Evolutionary conservation across 1,140 invertebrate species (phyloP).

Genomic region (Sitobion miscanthi): DNA sequence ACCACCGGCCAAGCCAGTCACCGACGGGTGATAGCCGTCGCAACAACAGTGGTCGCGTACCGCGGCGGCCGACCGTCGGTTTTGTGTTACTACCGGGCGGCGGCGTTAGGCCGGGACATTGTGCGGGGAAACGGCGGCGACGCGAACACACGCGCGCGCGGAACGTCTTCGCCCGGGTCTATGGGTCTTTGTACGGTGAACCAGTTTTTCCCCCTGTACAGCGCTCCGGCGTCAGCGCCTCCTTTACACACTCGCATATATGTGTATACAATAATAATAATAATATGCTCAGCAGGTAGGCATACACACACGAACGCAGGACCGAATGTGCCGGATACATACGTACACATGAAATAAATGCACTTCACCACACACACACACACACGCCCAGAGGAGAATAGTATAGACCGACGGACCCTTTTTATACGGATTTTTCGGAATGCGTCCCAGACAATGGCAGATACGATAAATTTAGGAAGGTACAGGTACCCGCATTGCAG

Average conservation of each 20-base stretch:
- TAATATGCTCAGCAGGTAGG: neutral
- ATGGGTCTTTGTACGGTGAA: slow-evolving; percentile 56
- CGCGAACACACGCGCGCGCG: neutral
- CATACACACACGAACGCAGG: neutral
- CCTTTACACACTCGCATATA: neutral
- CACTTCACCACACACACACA: neutral
- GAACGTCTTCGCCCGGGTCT: slow-evolving; percentile 55
- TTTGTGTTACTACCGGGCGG: neutral
- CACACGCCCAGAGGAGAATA: neutral
- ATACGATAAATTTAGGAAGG: neutral
- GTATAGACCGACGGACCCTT: neutral
- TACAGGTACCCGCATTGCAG: neutral
- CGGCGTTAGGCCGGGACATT: too few species aligned
- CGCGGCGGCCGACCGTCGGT: neutral
- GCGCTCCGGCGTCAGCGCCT: neutral
- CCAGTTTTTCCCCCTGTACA: slow-evolving; percentile 49
- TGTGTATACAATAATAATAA: neutral
- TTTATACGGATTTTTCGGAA: neutral
- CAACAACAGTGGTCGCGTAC: neutral
- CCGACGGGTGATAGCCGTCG: neutral
- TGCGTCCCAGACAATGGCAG: neutral
- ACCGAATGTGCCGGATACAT: neutral
- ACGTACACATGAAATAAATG: neutral
- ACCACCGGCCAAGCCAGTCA: neutral
- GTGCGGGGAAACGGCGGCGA: neutral